Evolutionary conservation across 2,888 invertebrate species (phyloP).

Genomic region (Ellobium chinense): DNA sequence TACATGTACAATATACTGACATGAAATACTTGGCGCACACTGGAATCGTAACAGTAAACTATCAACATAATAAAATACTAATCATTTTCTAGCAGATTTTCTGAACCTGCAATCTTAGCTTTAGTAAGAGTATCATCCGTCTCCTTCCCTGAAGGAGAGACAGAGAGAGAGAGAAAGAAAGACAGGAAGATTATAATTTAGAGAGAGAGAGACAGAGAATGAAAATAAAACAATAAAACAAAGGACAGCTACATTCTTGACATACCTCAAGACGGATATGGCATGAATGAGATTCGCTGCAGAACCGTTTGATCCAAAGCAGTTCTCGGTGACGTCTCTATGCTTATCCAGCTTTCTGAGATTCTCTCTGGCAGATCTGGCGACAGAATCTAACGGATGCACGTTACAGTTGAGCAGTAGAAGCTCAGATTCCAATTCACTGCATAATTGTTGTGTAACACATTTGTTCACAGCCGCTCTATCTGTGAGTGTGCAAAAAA

Average conservation of each 20-base stretch:
- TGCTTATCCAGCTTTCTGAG: conserved; percentile 6
- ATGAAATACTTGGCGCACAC: no score
- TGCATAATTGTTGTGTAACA: conserved; percentile 18
- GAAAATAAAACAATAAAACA: no score
- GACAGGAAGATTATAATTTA: neutral
- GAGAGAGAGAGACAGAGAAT: no score
- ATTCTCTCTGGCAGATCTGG: neutral
- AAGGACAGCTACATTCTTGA: no score
- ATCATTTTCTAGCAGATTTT: no score
- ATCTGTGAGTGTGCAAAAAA: neutral
- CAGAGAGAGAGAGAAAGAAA: neutral
- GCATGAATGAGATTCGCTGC: conserved; percentile 19
- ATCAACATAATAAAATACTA: no score
- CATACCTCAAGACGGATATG: conserved; percentile 25
- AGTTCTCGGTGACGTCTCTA: neutral
- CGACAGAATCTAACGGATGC: conserved; percentile 15
- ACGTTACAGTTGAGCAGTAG: conserved; percentile 24
- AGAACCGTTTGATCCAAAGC: conserved; percentile 1
- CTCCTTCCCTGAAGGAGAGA: no score
- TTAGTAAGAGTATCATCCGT: no score
- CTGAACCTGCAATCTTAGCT: no score
- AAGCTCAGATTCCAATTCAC: conserved; percentile 5
- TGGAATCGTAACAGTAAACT: no score
- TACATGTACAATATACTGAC: no score
- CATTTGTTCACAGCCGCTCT: conserved; percentile 5